Base-by-base conservation (phyloP, 2,888 invertebrate species). In the Pycnomerus fuliginosus region DNA sequence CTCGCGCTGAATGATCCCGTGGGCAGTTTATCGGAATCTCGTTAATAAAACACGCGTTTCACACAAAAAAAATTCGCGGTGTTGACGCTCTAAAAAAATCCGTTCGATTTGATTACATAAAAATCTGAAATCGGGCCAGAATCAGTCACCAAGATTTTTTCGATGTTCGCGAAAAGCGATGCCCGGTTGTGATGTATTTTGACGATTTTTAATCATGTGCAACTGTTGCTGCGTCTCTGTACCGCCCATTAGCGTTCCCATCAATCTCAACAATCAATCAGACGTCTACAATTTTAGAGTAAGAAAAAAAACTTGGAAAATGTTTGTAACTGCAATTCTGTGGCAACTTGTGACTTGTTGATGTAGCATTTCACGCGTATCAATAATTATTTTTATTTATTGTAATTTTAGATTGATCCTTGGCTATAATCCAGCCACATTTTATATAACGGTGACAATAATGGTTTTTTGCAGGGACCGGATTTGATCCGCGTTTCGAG, bases 401-500 rank as follows among this genome's bases (percentile, higher is more conserved):
- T 8, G 27, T 4, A n/a, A 10, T 27, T 7, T 7, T 10, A 10
- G 8, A 8, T 27, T 10, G 27, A 27, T 10, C 10, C 13, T 23
- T 35, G 35, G 35, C 23, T 24, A 8, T 3, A 2, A 11, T 3
- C 34, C 20, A 34, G 12, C 20, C 11, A 22, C 17, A 22, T 30
- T 11, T n/a, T 3, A 29, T n/a, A 29, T 29, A 29, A 12, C 2
- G 29, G 29, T 12, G 11, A 29, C 5, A n/a, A 2, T 13, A 13
- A 10, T 29, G 2, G n/a, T 8, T 5, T 62, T 58, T 82, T 80
- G 22, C 79, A 93, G 92, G 91, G 91, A 61, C 84, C 89, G 57
- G 91, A 92, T 73, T 80, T 89, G 76, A 87, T 92, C 65, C 82
- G 90, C 61, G 90, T 90, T 48, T 92, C 92, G 35, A 88, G 90